Conservation (phyloP, 2,113 vertebrate genomes). For the Charadrius vociferus region DNA sequence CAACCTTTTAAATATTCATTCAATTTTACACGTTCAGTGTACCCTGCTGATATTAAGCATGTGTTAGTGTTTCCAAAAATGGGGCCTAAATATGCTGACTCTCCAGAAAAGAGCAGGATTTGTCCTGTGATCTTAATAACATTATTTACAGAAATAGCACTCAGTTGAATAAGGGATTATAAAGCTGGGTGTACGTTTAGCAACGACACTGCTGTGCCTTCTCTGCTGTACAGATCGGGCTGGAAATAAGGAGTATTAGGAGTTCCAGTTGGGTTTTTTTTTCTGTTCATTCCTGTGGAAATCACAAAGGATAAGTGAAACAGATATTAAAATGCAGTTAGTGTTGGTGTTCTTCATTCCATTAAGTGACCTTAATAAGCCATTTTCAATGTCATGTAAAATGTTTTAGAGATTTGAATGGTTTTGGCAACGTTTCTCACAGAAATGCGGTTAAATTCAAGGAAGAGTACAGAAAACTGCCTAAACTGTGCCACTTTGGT, state of each 20-base stretch:
- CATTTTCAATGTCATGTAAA: background rate
- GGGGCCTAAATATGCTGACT: background rate
- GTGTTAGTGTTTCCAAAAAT: background rate
- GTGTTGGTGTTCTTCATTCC: background rate
- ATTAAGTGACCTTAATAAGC: background rate
- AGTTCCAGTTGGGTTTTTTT: background rate
- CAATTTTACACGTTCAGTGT: rapidly evolving
- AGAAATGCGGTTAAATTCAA: background rate
- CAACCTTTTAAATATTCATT: background rate
- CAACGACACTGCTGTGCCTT: background rate
- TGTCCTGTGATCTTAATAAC: background rate
- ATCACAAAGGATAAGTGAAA: background rate
- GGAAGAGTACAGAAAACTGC: background rate
- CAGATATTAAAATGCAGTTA: background rate
- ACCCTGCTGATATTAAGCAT: background rate
- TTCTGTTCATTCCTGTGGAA: background rate
- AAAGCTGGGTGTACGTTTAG: background rate
- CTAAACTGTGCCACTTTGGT: background rate
- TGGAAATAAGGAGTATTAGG: background rate
- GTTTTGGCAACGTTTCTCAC: background rate
- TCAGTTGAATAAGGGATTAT: background rate
- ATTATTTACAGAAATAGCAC: background rate
- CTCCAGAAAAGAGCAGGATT: background rate
- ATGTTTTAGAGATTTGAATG: background rate
- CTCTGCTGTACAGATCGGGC: background rate